Evolutionary conservation across 2,797 vertebrate species (phyloP).

Genomic region (Synaphobranchus kaupii): DNA sequence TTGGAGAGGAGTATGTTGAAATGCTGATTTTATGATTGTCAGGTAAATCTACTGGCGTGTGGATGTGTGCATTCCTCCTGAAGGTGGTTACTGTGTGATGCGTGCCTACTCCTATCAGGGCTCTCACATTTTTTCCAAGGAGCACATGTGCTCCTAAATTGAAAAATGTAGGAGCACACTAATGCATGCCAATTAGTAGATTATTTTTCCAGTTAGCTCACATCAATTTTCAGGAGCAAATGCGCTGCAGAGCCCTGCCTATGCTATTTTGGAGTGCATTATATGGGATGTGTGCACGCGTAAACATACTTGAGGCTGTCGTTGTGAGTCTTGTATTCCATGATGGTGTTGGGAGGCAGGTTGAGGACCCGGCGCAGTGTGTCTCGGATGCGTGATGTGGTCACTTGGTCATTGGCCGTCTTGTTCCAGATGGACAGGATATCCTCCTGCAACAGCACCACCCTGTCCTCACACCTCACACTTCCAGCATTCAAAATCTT

Average conservation of each 20-base stretch:
- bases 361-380: conserved; percentile 73
- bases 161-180: no score
- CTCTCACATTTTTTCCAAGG: no score
- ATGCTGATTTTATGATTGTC: not conserved
- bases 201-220: no score
- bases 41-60: not conserved
- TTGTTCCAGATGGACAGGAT: conserved; percentile 75
- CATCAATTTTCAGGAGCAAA: no score
- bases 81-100: not conserved
- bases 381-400: conserved; percentile 71
- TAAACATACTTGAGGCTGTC: conserved; percentile 69
- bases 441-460: conserved; percentile 60
- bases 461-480: not conserved
- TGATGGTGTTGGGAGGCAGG: conserved; percentile 73
- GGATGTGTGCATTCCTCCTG: conserved; percentile 13
- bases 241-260: no score
- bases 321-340: conserved; percentile 76
- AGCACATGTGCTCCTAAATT: no score
- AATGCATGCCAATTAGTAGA: no score
- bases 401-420: conserved; percentile 69
- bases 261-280: no score
- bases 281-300: not conserved
- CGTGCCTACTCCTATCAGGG: no score
- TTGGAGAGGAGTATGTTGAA: not conserved
- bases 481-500: not conserved